Evolutionary conservation across 2,797 vertebrate species (phyloP).

Genomic region (Mus spretus): DNA sequence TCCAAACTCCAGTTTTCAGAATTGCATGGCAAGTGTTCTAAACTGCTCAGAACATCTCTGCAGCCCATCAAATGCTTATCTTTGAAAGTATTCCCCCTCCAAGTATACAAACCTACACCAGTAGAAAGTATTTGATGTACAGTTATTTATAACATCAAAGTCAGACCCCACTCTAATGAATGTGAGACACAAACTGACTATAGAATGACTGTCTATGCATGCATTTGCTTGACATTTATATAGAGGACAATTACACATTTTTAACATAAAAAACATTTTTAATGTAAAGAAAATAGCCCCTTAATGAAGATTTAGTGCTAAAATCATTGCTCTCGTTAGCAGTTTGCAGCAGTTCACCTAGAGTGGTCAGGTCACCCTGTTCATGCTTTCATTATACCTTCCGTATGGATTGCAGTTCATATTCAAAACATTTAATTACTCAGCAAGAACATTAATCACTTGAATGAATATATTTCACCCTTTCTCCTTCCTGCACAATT

Average conservation of each 20-base stretch:
- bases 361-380: conserved; percentile 63
- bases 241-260: conserved; percentile 53
- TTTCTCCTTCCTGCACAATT: conserved; percentile 69
- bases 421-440: conserved; percentile 72
- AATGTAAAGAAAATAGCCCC: conserved; percentile 35
- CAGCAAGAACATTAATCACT: conserved; percentile 69
- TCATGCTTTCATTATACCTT: conserved; percentile 65
- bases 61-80: background rate
- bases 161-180: background rate
- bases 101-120: background rate
- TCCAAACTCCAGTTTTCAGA: background rate
- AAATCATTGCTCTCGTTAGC: background rate
- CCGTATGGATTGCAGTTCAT: conserved; percentile 69
- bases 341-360: conserved; percentile 7
- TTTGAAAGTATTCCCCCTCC: background rate
- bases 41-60: background rate
- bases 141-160: conserved; percentile 7
- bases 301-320: background rate
- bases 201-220: conserved; percentile 13
- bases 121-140: background rate
- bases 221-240: conserved; percentile 62
- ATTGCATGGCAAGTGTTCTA: background rate
- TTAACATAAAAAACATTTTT: conserved; percentile 1
- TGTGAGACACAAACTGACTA: conserved; percentile 25
- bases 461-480: conserved; percentile 70